Percentiles rank a stretch among this genome's conserved stretches.
These are phyloP conservation scores for Microplitis manilae DNA, from an alignment of 2,888 invertebrate genomes.

Conservation along the genomic window DNA sequence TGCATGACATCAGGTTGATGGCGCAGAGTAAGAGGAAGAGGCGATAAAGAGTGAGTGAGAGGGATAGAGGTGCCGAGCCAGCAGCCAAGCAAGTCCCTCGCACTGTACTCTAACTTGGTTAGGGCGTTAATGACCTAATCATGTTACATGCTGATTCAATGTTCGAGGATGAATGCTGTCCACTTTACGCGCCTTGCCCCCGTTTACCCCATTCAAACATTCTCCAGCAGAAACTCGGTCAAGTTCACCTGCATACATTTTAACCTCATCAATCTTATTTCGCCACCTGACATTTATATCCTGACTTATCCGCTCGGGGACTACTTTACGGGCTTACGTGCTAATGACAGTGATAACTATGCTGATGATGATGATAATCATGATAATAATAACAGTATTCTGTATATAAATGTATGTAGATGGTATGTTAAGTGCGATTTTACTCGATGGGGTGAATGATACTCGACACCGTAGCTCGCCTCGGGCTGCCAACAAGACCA, in stretches of 20 bases:
- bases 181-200: slow-evolving; percentile 70
- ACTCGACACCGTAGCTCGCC: slow-evolving; percentile 26
- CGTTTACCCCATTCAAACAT: slow-evolving; percentile 63
- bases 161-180: slow-evolving; percentile 71
- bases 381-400: neutral
- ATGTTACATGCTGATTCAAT: slow-evolving; percentile 72
- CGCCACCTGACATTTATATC: no score
- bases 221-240: slow-evolving; percentile 64
- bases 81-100: slow-evolving; percentile 66
- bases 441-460: slow-evolving; percentile 10
- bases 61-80: slow-evolving; percentile 26
- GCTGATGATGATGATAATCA: neutral
- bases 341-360: neutral
- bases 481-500: slow-evolving; percentile 8
- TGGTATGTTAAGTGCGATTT: slow-evolving; percentile 15
- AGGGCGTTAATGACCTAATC: slow-evolving; percentile 71
- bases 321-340: no score
- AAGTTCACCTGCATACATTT: slow-evolving; percentile 60
- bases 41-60: slow-evolving; percentile 36
- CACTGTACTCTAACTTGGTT: slow-evolving; percentile 70
- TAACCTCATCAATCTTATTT: neutral
- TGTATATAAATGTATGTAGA: slow-evolving; percentile 3
- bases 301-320: no score
- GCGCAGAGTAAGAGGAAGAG: slow-evolving; percentile 9
- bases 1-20: slow-evolving; percentile 8